A percentile compares a stretch with the other conserved stretches of the same genome.
Conservation (phyloP, 1,140 invertebrate genomes). For the Octopus bimaculoides region DNA sequence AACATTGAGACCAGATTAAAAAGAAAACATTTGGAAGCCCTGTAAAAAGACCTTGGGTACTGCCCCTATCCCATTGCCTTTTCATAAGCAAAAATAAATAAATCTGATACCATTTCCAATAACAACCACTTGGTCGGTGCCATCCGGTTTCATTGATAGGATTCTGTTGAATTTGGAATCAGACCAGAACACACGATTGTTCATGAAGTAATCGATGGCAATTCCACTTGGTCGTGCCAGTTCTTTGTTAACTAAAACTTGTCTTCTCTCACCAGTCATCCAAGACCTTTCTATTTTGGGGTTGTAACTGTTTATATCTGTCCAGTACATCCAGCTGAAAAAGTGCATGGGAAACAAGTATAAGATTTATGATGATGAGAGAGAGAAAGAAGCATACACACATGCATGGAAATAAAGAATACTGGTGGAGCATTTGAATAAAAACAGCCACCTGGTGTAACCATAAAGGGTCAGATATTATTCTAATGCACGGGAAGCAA, state of each 20-base stretch:
- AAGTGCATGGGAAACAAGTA: too few relatives aligned
- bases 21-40: not conserved
- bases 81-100: conserved; percentile 2
- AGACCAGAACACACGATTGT: conserved; percentile 89
- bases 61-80: not conserved
- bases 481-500: too few relatives aligned
- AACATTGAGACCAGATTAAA: not conserved
- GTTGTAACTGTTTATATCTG: conserved; percentile 75
- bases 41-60: not conserved
- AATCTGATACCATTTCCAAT: conserved; percentile 63
- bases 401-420: too few relatives aligned
- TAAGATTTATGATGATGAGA: too few relatives aligned
- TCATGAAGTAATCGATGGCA: conserved; percentile 79
- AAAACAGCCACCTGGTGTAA: too few relatives aligned
- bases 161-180: conserved; percentile 93
- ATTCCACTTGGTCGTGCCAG: conserved; percentile 84
- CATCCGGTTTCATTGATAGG: conserved; percentile 82
- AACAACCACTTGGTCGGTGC: conserved; percentile 73
- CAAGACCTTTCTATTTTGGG: conserved; percentile 71
- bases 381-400: too few relatives aligned
- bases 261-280: conserved; percentile 91
- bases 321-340: conserved; percentile 26
- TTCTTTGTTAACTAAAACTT: conserved; percentile 73
- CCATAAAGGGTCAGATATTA: too few relatives aligned
- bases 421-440: too few relatives aligned